Base-by-base conservation (phyloP, 2,797 vertebrate genomes). In the Poeciliopsis paucimaculata region DNA sequence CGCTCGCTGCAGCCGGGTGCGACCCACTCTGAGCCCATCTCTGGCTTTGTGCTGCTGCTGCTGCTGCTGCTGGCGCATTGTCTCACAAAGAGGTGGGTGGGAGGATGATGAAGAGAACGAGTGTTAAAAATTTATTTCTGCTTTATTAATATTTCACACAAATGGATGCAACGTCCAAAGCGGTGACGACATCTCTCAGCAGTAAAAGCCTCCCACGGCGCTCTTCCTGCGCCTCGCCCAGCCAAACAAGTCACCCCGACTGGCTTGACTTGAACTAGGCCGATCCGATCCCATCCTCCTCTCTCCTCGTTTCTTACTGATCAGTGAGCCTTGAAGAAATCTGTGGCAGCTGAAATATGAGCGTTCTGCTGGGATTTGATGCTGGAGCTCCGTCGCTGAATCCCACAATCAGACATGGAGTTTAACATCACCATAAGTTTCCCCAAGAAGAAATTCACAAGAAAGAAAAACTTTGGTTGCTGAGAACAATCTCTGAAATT, bases 41-140 rank as follows among this genome's bases (percentile, higher is more conserved):
- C 16, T 74, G 68, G 45, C 28, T 81, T 43, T 73, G 71, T 79
- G 84, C 71, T 46, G 60, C 60, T 36, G 31, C n/a, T 76, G 31
- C 41, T 43, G 43, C 43, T 41, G 31, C n/a, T 76, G 31, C n/a
- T 76, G 81, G 80, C 75, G 70, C 73, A 82, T 85, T 77, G 82
- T 92, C 84, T 88, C 86, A 47, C 86, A 41, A 78, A 5, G 79
- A 80, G 82, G 57, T 62, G 76, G 85, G 88, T 78, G 86, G 88
- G 83, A 82, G 80, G 88, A 90, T 72, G 89, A 92, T 89, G 87
- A 92, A 88, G 86, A 86, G 86, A 89, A 83, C 13, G 80, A 8
- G 81, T 20, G 84, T 93, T 92, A 90, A 92, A 93, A 91, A 92
- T 92, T 62, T 75, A 94, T 92, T 91, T 80, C 9, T 5, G 73